Conservation (phyloP, 2,113 vertebrate species). For the Candoia aspera region DNA sequence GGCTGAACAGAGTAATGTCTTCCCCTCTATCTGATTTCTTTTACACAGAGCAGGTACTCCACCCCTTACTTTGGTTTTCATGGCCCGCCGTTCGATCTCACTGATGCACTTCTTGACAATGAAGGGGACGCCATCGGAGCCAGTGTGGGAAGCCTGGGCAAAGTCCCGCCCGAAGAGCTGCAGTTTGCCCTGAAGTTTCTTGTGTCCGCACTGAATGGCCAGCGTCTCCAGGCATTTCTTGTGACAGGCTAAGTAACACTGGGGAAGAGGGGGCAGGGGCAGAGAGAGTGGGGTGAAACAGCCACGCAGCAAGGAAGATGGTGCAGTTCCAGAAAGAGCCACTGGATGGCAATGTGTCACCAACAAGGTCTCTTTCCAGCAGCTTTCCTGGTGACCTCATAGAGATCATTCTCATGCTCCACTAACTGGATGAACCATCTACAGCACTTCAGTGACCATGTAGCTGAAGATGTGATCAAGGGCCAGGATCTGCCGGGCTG, state of each 20-base stretch:
- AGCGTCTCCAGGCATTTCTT: slow-evolving; percentile 95
- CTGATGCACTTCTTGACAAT: slow-evolving; percentile 89
- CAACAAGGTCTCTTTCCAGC: no score
- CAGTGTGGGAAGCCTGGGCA: slow-evolving; percentile 68
- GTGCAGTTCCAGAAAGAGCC: neutral
- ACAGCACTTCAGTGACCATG: no score
- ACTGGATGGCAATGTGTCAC: neutral
- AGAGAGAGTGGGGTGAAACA: fast-evolving
- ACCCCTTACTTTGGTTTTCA: slow-evolving; percentile 87
- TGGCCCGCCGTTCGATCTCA: slow-evolving; percentile 88
- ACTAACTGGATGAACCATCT: no score
- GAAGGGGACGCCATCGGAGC: slow-evolving; percentile 86
- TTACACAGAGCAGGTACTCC: neutral
- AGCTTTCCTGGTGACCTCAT: no score
- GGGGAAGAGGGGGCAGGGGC: neutral
- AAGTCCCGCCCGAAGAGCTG: slow-evolving; percentile 93
- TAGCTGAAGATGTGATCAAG: no score
- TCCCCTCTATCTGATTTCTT: neutral
- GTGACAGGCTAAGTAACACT: slow-evolving; percentile 96
- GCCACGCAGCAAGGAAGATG: neutral
- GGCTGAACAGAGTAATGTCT: neutral
- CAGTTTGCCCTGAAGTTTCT: slow-evolving; percentile 93
- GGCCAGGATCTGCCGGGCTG: no score
- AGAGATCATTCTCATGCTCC: no score
- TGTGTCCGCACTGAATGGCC: slow-evolving; percentile 95